Evolutionary conservation across 92 coral and sea anemone genomes (phyloP), one percentile per base, ranked within the genome.

Genomic region (Muricea muricata): DNA sequence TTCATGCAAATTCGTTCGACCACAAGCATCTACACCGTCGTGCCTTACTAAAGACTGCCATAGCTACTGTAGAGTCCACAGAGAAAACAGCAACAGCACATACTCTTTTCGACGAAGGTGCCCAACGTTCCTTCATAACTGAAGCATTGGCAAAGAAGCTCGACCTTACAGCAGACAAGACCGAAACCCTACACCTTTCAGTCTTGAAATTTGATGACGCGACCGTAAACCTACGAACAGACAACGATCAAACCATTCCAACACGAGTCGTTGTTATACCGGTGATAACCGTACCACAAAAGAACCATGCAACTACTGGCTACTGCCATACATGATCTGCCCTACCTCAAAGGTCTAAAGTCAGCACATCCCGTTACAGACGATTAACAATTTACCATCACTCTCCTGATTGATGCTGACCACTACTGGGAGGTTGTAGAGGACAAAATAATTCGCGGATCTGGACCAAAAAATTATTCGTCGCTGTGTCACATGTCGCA

Each of bases 121-220:
- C 88, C 24, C 84, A 88, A 31, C 85, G 75, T 25, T 83, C 91
- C 33, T 88, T 88, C 31, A 77, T 88, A 58, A 88, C 89, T 17
- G 60, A 47, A 56, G 69, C 74, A 73, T 67, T 89, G 42, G 92
- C 89, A 9, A 74, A 73, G 35, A 54, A 89, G 40, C 76, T 89
- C 2, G 86, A 58, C 17, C 68, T 81, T 26, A 54, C 33, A 58
- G 40, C 82, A 30, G 7, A 52, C 20, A 26, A 31, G 13, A 74
- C 39, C 23, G 92, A 84, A 48, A 31, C 3, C 30, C 80, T 85
- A 31, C 40, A 54, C 35, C 80, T 79, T 33, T 89, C 89, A 30
- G 86, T 82, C 12, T 80, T 89, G 32, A 57, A 52, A 37, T 50
- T 89, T 6, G 70, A 76, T 13, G 68, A 76, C 15, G 79, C 73